Percentiles rank a stretch among this genome's conserved stretches.
Conservation (phyloP, 2,113 vertebrate genomes). For the Gallinago media region DNA sequence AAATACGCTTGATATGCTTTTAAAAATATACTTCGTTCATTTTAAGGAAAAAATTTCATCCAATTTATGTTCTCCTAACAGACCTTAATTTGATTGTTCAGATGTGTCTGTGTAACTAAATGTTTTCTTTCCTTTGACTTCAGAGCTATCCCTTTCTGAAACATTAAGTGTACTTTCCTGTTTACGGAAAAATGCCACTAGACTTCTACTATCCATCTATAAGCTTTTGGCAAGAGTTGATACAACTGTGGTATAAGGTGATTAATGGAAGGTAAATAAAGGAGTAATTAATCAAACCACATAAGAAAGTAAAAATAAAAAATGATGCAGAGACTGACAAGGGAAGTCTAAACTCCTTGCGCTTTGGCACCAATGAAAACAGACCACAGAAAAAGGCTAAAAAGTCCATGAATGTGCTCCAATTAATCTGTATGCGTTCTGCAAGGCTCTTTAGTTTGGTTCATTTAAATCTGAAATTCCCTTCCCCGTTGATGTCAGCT, state of each 20-base stretch:
- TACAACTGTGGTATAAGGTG: constrained; percentile 59
- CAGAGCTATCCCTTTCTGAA: constrained; percentile 40
- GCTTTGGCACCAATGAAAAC: constrained; percentile 65
- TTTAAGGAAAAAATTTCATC: neutral
- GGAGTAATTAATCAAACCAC: constrained; percentile 74
- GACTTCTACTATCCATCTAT: constrained; percentile 50
- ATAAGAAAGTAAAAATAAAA: constrained; percentile 63
- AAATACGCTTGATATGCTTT: neutral
- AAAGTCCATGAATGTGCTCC: constrained; percentile 76
- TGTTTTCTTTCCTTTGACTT: constrained; percentile 38
- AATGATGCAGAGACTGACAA: constrained; percentile 53
- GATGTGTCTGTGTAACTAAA: neutral
- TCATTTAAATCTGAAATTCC: constrained; percentile 82
- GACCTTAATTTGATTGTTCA: neutral
- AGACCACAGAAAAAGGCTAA: constrained; percentile 59
- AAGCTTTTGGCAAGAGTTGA: constrained; percentile 62
- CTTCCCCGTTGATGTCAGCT: constrained; percentile 85
- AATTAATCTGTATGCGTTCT: constrained; percentile 81
- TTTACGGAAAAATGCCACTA: constrained; percentile 40
- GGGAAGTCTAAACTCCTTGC: constrained; percentile 65
- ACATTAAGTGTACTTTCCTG: constrained; percentile 21
- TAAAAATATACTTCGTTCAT: neutral
- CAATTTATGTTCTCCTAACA: neutral
- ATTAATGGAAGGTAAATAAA: constrained; percentile 78
- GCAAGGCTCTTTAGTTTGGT: constrained; percentile 81